These are phyloP conservation scores for Actinia tenebrosa DNA, from an alignment of 64 coral and sea anemone species.

Conservation along the genomic window DNA sequence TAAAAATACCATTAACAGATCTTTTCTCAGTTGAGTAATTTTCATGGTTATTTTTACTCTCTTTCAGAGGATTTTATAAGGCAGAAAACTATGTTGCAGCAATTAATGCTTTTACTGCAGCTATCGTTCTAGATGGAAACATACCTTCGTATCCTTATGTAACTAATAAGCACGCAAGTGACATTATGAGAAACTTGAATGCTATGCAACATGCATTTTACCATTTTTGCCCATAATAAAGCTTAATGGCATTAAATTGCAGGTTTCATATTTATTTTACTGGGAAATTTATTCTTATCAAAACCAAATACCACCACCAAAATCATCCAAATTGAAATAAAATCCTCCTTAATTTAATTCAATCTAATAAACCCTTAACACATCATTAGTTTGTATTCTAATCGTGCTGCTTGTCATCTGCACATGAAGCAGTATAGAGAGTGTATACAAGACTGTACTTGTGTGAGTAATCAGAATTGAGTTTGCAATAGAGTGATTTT, in stretches of 20 bases:
- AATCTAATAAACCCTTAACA: slow-evolving; percentile 22
- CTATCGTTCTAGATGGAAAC: slow-evolving; percentile 74
- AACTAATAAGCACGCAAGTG: not conserved
- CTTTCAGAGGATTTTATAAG: slow-evolving; percentile 84
- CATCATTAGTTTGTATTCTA: slow-evolving; percentile 65
- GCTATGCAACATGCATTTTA: no score
- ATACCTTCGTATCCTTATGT: slow-evolving; percentile 93
- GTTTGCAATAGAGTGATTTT: no score
- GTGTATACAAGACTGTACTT: slow-evolving; percentile 87
- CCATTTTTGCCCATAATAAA: no score
- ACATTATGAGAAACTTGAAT: no score
- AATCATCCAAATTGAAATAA: no score
- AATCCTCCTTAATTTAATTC: no score
- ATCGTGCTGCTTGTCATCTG: slow-evolving; percentile 93
- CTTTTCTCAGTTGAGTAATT: no score
- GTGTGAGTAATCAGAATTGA: slow-evolving; percentile 37
- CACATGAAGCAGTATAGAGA: slow-evolving; percentile 90
- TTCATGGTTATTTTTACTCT: not conserved
- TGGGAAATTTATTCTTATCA: no score
- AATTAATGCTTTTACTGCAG: slow-evolving; percentile 96
- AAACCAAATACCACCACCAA: no score
- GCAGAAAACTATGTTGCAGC: slow-evolving; percentile 87
- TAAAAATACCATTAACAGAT: not conserved
- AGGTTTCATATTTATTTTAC: no score
- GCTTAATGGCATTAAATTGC: no score